phyloP scores from a whole-genome alignment of 2,797 vertebrate genomes.

The Chrysolophus pictus region DNA sequence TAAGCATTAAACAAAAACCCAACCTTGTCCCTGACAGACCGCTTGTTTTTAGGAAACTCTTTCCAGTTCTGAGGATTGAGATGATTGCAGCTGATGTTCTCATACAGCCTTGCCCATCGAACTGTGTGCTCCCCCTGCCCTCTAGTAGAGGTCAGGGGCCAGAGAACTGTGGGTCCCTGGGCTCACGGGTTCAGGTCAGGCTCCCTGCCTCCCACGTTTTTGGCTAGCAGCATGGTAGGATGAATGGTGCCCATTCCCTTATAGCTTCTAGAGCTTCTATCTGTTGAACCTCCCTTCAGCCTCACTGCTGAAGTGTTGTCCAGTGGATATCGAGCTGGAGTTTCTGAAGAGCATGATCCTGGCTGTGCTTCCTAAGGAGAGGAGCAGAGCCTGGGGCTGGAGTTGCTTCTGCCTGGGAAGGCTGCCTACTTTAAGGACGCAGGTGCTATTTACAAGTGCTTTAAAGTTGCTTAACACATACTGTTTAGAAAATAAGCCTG shows the following conservation, averaged over 20 bases:
- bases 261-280: not conserved
- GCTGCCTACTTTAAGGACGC: not conserved
- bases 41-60: not conserved
- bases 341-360: not conserved
- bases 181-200: not conserved
- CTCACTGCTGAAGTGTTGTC: not conserved
- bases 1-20: not conserved
- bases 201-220: not conserved
- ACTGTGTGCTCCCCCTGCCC: not conserved
- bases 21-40: not conserved
- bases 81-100: not conserved
- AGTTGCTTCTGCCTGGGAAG: not conserved
- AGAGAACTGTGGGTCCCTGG: accelerated
- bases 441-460: not conserved
- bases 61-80: not conserved
- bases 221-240: accelerated
- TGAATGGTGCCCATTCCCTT: not conserved
- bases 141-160: not conserved
- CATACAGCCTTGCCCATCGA: not conserved
- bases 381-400: not conserved
- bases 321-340: not conserved
- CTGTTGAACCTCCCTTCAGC: not conserved
- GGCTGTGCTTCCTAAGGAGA: not conserved
- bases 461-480: not conserved
- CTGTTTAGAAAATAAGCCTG: not conserved